Conservation (phyloP, 2,797 vertebrate genomes). For the Anisognathus igniventris region DNA sequence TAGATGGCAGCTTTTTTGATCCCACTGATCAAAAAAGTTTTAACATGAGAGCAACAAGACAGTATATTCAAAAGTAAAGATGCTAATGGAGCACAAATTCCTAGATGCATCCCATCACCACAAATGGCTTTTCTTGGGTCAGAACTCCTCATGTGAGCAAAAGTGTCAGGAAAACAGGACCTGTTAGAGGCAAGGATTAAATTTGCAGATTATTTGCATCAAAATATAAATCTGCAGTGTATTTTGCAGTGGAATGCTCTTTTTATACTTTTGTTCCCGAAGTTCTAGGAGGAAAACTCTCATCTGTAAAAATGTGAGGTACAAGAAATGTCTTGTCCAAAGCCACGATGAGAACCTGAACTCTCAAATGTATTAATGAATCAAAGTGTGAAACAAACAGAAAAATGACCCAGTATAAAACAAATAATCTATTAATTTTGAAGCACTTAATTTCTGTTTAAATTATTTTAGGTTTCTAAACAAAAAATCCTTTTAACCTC, state of each 20-base stretch:
- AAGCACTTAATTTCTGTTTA: not conserved
- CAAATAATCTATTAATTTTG: not conserved
- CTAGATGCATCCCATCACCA: not conserved
- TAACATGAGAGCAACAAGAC: not conserved
- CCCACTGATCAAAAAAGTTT: not conserved
- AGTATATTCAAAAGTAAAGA: not conserved
- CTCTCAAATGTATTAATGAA: not conserved
- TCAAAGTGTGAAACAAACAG: not conserved
- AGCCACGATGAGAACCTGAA: not conserved
- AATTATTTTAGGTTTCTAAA: not conserved
- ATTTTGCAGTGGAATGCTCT: not conserved
- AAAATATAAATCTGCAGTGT: not conserved
- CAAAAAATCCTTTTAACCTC: not conserved
- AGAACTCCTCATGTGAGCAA: not conserved
- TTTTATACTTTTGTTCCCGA: not conserved
- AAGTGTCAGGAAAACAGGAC: not conserved
- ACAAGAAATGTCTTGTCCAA: not conserved
- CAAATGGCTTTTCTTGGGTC: not conserved
- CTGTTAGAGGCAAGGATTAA: not conserved
- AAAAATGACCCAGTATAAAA: not conserved
- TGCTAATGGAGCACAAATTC: not conserved
- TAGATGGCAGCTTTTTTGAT: not conserved
- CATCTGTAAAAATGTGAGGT: not conserved
- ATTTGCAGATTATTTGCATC: not conserved
- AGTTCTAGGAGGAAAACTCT: not conserved